Conservation (phyloP, 2,113 vertebrate genomes). For the Xiphias gladius region DNA sequence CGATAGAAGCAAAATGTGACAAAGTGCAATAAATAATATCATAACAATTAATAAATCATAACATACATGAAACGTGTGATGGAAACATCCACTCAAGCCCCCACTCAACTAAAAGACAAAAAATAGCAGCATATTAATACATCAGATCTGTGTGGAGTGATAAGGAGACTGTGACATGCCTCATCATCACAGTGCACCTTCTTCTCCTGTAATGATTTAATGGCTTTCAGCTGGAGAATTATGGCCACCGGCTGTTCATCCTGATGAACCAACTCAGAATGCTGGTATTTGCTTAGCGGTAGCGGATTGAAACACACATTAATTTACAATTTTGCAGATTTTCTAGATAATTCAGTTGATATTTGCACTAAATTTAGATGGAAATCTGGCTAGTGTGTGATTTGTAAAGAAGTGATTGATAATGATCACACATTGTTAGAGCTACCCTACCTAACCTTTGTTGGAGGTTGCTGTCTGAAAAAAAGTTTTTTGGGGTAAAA, state of each 20-base stretch:
- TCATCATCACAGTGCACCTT: neutral
- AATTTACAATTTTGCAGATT: neutral
- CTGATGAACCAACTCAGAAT: neutral
- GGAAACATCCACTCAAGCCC: too few relatives aligned
- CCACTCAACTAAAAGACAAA: too few relatives aligned
- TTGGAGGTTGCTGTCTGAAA: neutral
- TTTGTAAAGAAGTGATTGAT: neutral
- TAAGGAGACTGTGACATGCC: neutral
- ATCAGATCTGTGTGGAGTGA: neutral
- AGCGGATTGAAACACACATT: neutral
- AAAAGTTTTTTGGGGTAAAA: neutral
- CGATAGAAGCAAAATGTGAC: neutral
- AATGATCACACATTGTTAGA: neutral
- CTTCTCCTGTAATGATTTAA: neutral
- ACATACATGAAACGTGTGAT: neutral
- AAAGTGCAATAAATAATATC: too few relatives aligned
- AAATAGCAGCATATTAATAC: neutral
- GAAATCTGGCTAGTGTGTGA: neutral
- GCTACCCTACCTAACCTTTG: neutral
- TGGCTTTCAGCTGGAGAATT: neutral
- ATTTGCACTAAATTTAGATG: neutral
- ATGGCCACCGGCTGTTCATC: neutral
- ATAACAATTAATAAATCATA: too few relatives aligned
- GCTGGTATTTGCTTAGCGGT: neutral
- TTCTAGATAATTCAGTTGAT: neutral